phyloP scores from a whole-genome alignment of 1,140 invertebrate genomes.

The Agraylea sexmaculata region DNA sequence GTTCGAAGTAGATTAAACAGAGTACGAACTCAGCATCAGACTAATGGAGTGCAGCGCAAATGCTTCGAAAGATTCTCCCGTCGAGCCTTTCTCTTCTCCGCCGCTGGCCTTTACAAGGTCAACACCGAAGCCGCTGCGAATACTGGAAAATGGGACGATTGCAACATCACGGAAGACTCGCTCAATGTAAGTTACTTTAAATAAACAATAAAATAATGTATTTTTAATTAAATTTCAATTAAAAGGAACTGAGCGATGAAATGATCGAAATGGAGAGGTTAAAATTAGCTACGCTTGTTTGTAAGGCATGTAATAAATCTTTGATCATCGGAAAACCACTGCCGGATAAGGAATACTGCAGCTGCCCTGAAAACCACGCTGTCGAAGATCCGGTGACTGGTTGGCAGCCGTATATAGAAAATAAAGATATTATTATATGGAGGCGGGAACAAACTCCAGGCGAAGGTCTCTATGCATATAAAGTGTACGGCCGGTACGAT shows the following conservation, averaged over 20 bases:
- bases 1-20: too few species aligned
- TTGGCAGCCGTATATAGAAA: constrained; percentile 70
- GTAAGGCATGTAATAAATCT: constrained; percentile 14
- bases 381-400: constrained; percentile 37
- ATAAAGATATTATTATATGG: constrained; percentile 72
- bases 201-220: neutral
- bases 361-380: constrained; percentile 32
- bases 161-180: constrained; percentile 30
- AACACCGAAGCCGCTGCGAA: constrained; percentile 16
- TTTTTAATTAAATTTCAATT: constrained; percentile 3
- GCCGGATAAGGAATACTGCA: constrained; percentile 20
- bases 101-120: constrained; percentile 29
- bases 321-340: constrained; percentile 15
- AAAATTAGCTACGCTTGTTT: constrained; percentile 14
- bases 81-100: constrained; percentile 26
- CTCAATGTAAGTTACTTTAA: constrained; percentile 25
- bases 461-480: constrained; percentile 63
- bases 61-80: constrained; percentile 15
- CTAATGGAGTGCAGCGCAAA: too few species aligned
- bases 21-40: too few species aligned
- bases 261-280: constrained; percentile 16
- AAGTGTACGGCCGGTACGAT: constrained; percentile 70
- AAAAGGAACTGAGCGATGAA: constrained; percentile 8
- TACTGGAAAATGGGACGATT: constrained; percentile 22
- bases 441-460: constrained; percentile 51